A percentile compares a stretch with the other conserved stretches of the same genome.
phyloP scores from a whole-genome alignment of 37 sponge, comb jelly and placozoan genomes.

The Beroe forskalii region DNA sequence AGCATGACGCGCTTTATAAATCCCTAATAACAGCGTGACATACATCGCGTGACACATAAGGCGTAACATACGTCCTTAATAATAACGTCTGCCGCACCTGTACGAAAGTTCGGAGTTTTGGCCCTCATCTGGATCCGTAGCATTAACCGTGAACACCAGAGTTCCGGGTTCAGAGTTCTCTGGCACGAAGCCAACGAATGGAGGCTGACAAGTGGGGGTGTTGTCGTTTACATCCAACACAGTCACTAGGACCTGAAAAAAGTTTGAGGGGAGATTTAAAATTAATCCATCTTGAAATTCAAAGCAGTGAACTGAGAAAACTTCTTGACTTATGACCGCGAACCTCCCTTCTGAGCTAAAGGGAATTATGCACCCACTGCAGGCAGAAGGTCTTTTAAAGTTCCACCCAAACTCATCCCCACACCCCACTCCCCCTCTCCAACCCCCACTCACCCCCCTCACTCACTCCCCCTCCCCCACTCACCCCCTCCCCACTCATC shows the following conservation, averaged over 20 bases:
- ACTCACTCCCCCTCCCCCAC: background rate
- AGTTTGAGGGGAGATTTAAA: too few relatives aligned
- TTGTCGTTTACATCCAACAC: conserved; percentile 30
- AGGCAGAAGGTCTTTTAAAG: too few relatives aligned
- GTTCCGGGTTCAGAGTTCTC: background rate
- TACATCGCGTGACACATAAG: background rate
- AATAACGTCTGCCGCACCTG: background rate
- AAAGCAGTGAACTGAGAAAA: too few relatives aligned
- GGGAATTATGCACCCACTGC: too few relatives aligned
- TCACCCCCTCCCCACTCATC: background rate
- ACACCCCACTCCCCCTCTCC: too few relatives aligned
- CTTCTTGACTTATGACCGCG: too few relatives aligned
- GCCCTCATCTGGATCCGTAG: background rate
- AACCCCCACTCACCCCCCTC: background rate
- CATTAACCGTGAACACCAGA: background rate
- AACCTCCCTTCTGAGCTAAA: too few relatives aligned
- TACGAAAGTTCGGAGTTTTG: background rate
- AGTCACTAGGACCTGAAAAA: background rate
- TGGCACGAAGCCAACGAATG: background rate
- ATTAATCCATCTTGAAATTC: too few relatives aligned
- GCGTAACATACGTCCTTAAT: too few relatives aligned
- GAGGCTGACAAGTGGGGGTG: conserved; percentile 6
- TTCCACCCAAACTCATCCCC: too few relatives aligned
- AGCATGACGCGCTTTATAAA: too few relatives aligned
- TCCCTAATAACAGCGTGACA: too few relatives aligned